Conservation (phyloP, 2,888 invertebrate genomes). For the Candidula unifasciata region DNA sequence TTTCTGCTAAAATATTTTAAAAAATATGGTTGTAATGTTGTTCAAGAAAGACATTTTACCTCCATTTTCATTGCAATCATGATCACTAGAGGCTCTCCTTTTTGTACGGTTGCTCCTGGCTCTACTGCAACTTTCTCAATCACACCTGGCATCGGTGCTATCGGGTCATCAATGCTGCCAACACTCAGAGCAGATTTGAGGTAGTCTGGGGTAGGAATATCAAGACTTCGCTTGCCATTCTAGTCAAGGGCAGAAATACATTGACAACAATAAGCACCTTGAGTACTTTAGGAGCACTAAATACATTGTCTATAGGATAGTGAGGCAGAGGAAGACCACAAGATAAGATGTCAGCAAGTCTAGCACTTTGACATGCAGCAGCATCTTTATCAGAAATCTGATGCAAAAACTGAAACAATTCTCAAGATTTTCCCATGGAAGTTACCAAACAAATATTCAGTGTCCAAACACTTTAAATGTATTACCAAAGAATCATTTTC, state of each 20-base stretch:
- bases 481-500: too few relatives aligned
- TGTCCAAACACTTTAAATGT: too few relatives aligned
- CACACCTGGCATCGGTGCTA: conserved; percentile 97
- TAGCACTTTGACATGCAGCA: too few relatives aligned
- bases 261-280: not conserved
- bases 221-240: conserved; percentile 72
- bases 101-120: conserved; percentile 88
- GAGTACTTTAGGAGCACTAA: too few relatives aligned
- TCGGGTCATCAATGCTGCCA: conserved; percentile 80
- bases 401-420: too few relatives aligned
- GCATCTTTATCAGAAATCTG: too few relatives aligned
- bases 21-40: not conserved
- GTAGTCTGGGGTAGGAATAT: conserved; percentile 79
- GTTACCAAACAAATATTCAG: too few relatives aligned
- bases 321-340: too few relatives aligned
- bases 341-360: too few relatives aligned
- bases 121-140: conserved; percentile 93
- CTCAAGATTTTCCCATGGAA: too few relatives aligned
- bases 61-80: conserved; percentile 99
- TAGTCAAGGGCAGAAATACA: conserved; percentile 47
- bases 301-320: too few relatives aligned
- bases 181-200: conserved; percentile 72
- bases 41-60: conserved; percentile 76
- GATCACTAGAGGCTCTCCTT: conserved; percentile 93
- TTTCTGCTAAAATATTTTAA: not conserved